These are phyloP conservation scores for Choloepus hoffmanni DNA, from an alignment of 2,113 vertebrate species.

Conservation along the genomic window DNA sequence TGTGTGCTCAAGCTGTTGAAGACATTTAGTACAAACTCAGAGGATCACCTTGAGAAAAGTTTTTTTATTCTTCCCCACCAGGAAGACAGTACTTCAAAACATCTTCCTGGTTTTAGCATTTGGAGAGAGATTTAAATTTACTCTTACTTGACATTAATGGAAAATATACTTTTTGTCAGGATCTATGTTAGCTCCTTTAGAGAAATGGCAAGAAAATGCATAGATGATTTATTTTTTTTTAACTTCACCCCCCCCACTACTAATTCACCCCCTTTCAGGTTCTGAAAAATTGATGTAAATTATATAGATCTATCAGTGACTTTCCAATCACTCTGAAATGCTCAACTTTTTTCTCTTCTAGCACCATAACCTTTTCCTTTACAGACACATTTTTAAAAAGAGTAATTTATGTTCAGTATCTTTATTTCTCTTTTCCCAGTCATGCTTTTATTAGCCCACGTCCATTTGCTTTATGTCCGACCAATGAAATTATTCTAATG, in stretches of 20 bases:
- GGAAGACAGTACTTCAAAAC: not conserved
- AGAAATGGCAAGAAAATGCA: conserved; percentile 33
- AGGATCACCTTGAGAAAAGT: conserved; percentile 5
- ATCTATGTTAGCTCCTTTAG: not conserved
- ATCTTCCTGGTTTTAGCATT: conserved; percentile 32
- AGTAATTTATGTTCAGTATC: not conserved
- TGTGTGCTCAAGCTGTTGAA: not conserved
- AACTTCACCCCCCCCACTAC: not conserved
- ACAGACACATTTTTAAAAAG: not conserved
- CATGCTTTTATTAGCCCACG: not conserved
- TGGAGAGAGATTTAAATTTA: conserved; percentile 34
- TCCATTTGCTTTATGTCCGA: not conserved
- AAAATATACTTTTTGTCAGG: conserved; percentile 10
- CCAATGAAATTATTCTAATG: not conserved
- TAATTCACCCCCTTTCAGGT: not conserved
- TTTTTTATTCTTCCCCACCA: not conserved
- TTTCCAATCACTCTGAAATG: not conserved
- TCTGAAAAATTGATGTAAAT: not conserved
- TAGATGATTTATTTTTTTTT: not conserved
- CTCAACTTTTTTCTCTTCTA: not conserved
- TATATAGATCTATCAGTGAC: not conserved
- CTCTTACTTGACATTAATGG: not conserved
- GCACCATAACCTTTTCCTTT: not conserved
- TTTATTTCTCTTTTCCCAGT: not conserved
- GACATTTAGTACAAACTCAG: conserved; percentile 13